Percentiles rank a stretch among this genome's conserved stretches.
Conservation (phyloP, 2,113 vertebrate species). For the Nothoprocta perdicaria region DNA sequence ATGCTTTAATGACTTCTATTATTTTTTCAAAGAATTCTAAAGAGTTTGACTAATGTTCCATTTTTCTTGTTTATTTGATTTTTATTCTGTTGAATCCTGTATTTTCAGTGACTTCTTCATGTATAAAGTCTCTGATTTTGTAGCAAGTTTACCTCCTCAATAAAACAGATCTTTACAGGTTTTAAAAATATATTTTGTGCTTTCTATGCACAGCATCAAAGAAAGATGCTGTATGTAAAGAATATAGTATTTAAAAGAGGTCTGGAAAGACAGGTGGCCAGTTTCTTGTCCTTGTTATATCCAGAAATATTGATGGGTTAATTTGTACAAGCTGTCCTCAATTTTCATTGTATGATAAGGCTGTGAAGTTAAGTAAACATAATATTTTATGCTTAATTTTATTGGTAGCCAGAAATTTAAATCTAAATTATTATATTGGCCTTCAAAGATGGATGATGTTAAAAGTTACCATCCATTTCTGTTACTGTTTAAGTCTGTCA, state of each 20-base stretch:
- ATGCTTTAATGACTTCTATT: background rate
- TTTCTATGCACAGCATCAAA: background rate
- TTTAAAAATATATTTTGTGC: background rate
- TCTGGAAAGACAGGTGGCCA: background rate
- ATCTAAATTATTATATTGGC: slow-evolving; percentile 8
- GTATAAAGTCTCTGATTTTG: rapidly evolving
- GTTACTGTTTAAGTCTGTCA: background rate
- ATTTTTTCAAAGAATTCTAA: background rate
- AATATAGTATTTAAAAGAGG: background rate
- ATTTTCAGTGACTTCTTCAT: background rate
- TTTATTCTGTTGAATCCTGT: background rate
- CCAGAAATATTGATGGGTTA: slow-evolving; percentile 12
- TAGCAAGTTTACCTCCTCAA: background rate
- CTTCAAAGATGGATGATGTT: background rate
- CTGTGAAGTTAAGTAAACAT: background rate
- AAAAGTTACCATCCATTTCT: background rate
- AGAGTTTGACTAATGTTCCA: background rate
- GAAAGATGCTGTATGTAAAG: background rate
- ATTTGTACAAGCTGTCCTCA: background rate
- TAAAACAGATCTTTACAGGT: background rate
- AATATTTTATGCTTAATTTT: slow-evolving; percentile 18
- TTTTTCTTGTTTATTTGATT: background rate
- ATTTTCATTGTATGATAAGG: background rate
- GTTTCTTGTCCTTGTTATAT: background rate
- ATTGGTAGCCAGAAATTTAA: slow-evolving; percentile 3